These are phyloP conservation scores for Chesias legatella DNA, from an alignment of 2,888 invertebrate genomes.

Conservation along the genomic window DNA sequence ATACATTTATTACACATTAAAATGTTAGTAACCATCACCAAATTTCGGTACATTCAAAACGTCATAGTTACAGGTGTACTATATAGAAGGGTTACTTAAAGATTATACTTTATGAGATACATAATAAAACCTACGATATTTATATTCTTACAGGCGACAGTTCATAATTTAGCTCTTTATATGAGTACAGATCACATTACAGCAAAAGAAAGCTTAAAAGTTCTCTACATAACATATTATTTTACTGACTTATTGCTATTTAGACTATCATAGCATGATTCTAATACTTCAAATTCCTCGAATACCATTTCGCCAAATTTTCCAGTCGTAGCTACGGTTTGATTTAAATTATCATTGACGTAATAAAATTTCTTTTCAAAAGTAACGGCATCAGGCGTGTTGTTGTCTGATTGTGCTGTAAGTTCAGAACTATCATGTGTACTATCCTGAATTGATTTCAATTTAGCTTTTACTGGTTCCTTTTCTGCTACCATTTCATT, in stretches of 20 bases:
- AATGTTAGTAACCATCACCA: constrained; percentile 65
- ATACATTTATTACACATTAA: constrained; percentile 63
- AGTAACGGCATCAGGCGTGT: constrained; percentile 48
- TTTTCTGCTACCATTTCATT: constrained; percentile 23
- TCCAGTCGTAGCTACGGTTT: constrained; percentile 77
- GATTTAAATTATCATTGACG: constrained; percentile 79
- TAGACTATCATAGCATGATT: constrained; percentile 81
- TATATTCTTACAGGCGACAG: constrained; percentile 46
- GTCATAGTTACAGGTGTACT: constrained; percentile 36
- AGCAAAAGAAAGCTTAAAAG: constrained; percentile 54
- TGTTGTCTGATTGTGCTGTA: constrained; percentile 41
- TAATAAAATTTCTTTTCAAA: constrained; percentile 82
- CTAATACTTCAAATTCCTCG: constrained; percentile 88
- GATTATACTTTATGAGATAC: constrained; percentile 35
- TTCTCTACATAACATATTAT: constrained; percentile 45
- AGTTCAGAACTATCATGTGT: constrained; percentile 34
- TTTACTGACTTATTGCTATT: constrained; percentile 77
- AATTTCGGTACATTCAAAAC: constrained; percentile 55
- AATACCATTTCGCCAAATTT: constrained; percentile 92
- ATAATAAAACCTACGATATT: constrained; percentile 49
- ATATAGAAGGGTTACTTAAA: constrained; percentile 35
- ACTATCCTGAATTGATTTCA: constrained; percentile 32
- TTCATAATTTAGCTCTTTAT: constrained; percentile 72
- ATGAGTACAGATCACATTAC: constrained; percentile 74
- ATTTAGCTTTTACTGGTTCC: constrained; percentile 35